A percentile compares a stretch with the other conserved stretches of the same genome.
phyloP scores from a whole-genome alignment of 2,113 vertebrate genomes.

The Epinephelus moara region DNA sequence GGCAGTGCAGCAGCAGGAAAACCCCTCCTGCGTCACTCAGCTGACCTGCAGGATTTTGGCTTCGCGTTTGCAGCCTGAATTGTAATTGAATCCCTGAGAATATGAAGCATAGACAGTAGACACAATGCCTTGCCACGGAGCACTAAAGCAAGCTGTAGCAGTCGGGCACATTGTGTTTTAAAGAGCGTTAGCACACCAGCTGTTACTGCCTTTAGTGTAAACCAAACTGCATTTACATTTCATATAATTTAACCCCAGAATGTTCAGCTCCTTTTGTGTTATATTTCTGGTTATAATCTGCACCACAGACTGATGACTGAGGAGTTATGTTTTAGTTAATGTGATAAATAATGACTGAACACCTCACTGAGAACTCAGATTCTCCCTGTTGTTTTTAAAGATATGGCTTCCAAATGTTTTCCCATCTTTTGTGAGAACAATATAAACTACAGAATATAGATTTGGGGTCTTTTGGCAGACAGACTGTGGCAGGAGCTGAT shows the following conservation, averaged over 20 bases:
- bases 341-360: constrained; percentile 11
- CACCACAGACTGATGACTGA: neutral
- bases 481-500: neutral
- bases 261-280: neutral
- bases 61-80: neutral
- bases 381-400: constrained; percentile 17
- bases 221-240: constrained; percentile 14
- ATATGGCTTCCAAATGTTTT: constrained; percentile 18
- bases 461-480: neutral
- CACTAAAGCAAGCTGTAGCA: constrained; percentile 7
- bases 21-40: neutral
- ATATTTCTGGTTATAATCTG: neutral
- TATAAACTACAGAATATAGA: neutral
- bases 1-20: too few species aligned
- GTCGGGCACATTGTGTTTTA: neutral
- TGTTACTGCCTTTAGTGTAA: neutral
- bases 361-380: neutral
- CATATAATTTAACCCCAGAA: neutral
- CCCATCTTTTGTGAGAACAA: neutral
- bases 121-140: constrained; percentile 18
- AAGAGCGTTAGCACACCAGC: neutral
- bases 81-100: constrained; percentile 59
- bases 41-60: neutral
- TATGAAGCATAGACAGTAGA: constrained; percentile 22
- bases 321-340: neutral